Base-by-base conservation (phyloP, 2,888 invertebrate species). In the Acrobasis consociella region DNA sequence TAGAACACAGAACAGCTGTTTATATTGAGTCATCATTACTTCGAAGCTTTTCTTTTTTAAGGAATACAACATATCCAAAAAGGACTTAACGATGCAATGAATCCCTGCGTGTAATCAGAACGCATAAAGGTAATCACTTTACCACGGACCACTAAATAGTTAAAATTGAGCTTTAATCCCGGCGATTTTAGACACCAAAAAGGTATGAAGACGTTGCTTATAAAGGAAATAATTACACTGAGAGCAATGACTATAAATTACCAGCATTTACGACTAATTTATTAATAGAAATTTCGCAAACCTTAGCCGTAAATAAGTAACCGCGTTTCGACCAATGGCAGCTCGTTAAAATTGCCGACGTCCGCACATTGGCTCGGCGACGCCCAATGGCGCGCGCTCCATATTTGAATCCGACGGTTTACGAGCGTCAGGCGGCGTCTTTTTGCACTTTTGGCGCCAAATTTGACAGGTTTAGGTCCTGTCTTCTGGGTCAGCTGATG, bases 241-340 rank as follows among this genome's bases (percentile, higher is more conserved):
- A 82, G 77, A 81, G 88, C 84, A 85, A 85, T 86, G 85, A 85
- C 82, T 85, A 87, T 91, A 90, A 90, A 90, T 90, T 87, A 87
- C 82, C 70, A 75, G 78, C 82, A 76, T 90, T 91, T 89, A 91
- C 89, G 89, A 87, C 86, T 88, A 89, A 89, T 91, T 90, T 91
- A 92, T 89, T 91, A 91, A 90, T 91, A 92, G 91, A 91, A 91
- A 87, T 89, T 91, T 92, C 78, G 91, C 83, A 80, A 87, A 87
- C 89, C 90, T 91, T 85, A 86, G 86, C 82, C 91, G 89, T 91
- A 91, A 91, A 91, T 86, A 86, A 85, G 86, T 85, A 81, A 89
- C 86, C 86, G 80, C 87, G 78, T 77, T 76, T 79, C 81, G 80
- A 77, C 90, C 90, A 89, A 90, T 89, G 84, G 82, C 68, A 65